Base-by-base conservation (phyloP, 2,888 invertebrate genomes). In the Mongoloraphidia duomilia region DNA sequence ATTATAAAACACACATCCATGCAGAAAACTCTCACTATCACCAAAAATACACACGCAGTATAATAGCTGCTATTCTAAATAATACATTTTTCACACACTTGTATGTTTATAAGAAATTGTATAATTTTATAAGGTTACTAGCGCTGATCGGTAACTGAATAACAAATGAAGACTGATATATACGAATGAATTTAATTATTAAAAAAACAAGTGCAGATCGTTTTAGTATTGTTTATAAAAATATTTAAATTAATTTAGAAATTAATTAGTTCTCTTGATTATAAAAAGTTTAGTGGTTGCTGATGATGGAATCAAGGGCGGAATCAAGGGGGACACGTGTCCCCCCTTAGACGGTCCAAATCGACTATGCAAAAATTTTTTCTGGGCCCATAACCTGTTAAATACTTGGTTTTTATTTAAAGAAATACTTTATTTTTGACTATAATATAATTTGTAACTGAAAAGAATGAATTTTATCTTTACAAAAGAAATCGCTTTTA, bases 51-150 rank as follows among this genome's bases (percentile, higher is more conserved):
- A 26, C 26, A 42, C 46, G 40, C 46, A 46, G 40, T 36, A 46
- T 46, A 26, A 26, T 6, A 46, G 46, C 46, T 46, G 40, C 38
- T 46, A 46, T 46, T 46, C 46, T 46, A 46, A 46, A 46, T 40
- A 39, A 46, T 26, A 26, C 26, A 26, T 26, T 26, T 26, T 26
- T 26, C 26, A 26, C 26, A 26, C 26, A 26, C 26, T 26, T 26
- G 26, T 26, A 40, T 40, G 17, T 40, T 40, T 40, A 14, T 40
- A 9, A 40, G 10, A 14, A 9, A 40, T 40, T 14, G 12, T 40
- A 40, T 40, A 12, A 38, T 38, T 38, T 38, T 38, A 38, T 38
- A 38, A 38, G 37, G 38, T 13, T 5, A 8, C 38, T 5, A 38
- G 38, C 13, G 38, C n/a, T 12, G 38, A 12, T 3, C 13, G 13